Conservation (phyloP, 2,797 vertebrate species). For the Gobio occitaniae region DNA sequence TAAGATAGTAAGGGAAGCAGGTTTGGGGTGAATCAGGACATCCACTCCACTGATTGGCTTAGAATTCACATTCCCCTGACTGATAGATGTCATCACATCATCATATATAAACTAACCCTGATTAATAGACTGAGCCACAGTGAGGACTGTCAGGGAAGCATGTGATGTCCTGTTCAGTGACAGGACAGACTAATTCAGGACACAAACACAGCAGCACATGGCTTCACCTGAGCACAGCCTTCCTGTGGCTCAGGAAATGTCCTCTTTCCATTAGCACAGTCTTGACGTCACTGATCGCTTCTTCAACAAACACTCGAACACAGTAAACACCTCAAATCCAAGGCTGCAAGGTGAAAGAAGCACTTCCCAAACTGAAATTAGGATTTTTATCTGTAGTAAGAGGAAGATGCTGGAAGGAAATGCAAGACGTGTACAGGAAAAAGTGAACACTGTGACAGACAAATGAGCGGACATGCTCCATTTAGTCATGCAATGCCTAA, state of each 20-base stretch:
- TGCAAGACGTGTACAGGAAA: conserved; percentile 12
- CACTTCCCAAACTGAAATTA: conserved; percentile 5
- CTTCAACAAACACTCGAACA: conserved; percentile 30
- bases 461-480: neutral
- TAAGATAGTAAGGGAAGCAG: neutral
- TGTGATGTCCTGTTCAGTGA: neutral
- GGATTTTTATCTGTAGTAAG: conserved; percentile 16
- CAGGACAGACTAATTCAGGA: neutral
- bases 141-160: neutral
- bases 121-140: neutral
- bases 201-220: conserved; percentile 46
- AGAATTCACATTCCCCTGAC: neutral
- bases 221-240: conserved; percentile 65
- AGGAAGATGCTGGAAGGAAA: conserved; percentile 49
- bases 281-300: conserved; percentile 63
- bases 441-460: neutral
- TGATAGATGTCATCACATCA: neutral
- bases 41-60: neutral
- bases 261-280: conserved; percentile 63
- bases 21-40: neutral
- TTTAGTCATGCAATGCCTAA: neutral
- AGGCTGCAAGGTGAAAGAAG: neutral
- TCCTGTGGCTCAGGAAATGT: conserved; percentile 74
- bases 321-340: conserved; percentile 36
- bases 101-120: neutral